Percentiles rank a stretch among this genome's conserved stretches.
Evolutionary conservation across 2,113 vertebrate genomes (phyloP).

Genomic region (Brachirus orientalis): DNA sequence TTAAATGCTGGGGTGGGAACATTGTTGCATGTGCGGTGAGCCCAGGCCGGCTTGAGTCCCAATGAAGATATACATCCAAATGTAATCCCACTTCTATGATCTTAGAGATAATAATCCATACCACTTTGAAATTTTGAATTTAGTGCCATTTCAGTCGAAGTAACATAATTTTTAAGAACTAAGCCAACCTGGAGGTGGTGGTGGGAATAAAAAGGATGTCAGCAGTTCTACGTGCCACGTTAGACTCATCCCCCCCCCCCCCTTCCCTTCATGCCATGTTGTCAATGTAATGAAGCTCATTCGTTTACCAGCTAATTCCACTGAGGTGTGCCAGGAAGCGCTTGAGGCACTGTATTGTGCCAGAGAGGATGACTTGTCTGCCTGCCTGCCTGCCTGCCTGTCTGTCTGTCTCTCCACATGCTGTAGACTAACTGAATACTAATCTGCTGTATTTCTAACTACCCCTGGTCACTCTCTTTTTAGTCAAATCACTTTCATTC

Average conservation of each 20-base stretch:
- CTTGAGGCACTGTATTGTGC: constrained; percentile 31
- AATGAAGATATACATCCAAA: no score
- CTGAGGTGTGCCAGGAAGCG: constrained; percentile 54
- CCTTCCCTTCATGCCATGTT: constrained; percentile 48
- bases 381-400: constrained; percentile 2
- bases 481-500: background rate
- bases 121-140: no score
- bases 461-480: background rate
- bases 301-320: constrained; percentile 56
- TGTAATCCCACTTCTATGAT: no score
- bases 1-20: no score
- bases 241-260: constrained; percentile 52
- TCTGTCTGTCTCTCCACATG: constrained; percentile 3
- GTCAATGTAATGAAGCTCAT: constrained; percentile 51
- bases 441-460: no score
- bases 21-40: no score
- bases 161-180: constrained; percentile 8
- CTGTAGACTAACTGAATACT: background rate
- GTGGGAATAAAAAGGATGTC: constrained; percentile 34
- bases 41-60: no score
- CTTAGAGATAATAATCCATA: no score
- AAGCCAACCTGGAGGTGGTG: constrained; percentile 25
- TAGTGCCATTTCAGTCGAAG: no score
- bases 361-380: constrained; percentile 30
- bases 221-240: constrained; percentile 31